Percentiles rank a stretch among this genome's conserved stretches.
Evolutionary conservation across 2,797 vertebrate genomes (phyloP).

Genomic region (Thalassophryne amazonica): DNA sequence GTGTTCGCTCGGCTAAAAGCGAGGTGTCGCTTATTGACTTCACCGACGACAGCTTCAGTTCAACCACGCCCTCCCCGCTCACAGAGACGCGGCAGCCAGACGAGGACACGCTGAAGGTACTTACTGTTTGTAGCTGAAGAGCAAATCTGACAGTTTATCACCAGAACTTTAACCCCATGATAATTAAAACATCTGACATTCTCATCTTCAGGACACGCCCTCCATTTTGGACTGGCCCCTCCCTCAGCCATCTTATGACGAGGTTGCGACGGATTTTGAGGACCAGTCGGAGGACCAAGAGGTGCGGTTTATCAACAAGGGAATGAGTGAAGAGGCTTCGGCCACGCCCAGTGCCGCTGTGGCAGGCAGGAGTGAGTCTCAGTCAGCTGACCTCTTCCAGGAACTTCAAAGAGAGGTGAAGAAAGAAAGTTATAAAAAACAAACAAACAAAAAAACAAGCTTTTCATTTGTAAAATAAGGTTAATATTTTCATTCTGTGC

Average conservation of each 20-base stretch:
- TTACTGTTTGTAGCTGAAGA: too few relatives aligned
- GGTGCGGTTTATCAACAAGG: constrained; percentile 87
- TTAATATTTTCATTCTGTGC: too few relatives aligned
- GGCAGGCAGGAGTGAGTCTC: constrained; percentile 61
- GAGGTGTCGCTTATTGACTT: constrained; percentile 96
- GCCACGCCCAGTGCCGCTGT: not conserved
- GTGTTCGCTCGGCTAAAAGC: constrained; percentile 47
- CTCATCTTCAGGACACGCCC: constrained; percentile 67
- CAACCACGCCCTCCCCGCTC: constrained; percentile 79
- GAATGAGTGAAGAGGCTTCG: constrained; percentile 35
- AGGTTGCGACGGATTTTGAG: constrained; percentile 79
- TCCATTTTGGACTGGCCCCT: constrained; percentile 93
- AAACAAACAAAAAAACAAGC: accelerated
- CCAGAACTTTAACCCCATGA: too few relatives aligned
- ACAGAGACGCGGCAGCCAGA: constrained; percentile 76
- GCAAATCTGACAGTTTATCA: not conserved
- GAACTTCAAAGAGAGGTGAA: constrained; percentile 91
- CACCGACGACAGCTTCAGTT: constrained; percentile 86
- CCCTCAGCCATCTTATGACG: constrained; percentile 89
- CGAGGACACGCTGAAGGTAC: constrained; percentile 86
- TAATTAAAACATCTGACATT: not conserved
- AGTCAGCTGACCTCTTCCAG: constrained; percentile 92
- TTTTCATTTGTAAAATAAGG: not conserved
- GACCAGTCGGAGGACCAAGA: constrained; percentile 91
- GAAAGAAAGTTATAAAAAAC: accelerated